Evolutionary conservation across 2,797 vertebrate genomes (phyloP).

Genomic region (Percopsis omiscomaycus): DNA sequence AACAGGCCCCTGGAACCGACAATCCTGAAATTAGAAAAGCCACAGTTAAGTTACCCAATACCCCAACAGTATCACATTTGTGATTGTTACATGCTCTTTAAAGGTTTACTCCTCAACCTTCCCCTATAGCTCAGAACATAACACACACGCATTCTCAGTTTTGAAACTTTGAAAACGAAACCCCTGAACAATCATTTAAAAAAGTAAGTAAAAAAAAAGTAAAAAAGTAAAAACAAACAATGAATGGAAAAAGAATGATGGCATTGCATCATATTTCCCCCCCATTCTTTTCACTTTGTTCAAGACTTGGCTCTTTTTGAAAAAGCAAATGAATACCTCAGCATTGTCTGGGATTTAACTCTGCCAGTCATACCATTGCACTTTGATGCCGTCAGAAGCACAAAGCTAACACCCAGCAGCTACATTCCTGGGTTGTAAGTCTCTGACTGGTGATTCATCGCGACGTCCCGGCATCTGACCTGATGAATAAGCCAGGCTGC

Average conservation of each 20-base stretch:
- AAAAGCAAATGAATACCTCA: background rate
- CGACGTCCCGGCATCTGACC: constrained; percentile 13
- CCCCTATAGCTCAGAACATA: too few relatives aligned
- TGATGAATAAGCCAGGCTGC: constrained; percentile 13
- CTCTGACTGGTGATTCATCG: constrained; percentile 15
- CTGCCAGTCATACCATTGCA: background rate
- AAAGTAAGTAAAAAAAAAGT: too few relatives aligned
- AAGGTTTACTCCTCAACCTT: too few relatives aligned
- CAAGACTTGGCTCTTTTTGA: background rate
- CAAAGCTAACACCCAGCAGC: background rate
- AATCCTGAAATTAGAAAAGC: too few relatives aligned
- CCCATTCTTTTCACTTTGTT: background rate
- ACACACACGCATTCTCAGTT: too few relatives aligned
- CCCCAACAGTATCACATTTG: too few relatives aligned
- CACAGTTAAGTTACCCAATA: too few relatives aligned
- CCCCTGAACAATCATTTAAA: too few relatives aligned
- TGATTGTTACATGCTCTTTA: too few relatives aligned
- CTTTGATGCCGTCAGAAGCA: background rate
- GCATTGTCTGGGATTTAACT: background rate
- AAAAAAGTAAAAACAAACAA: too few relatives aligned
- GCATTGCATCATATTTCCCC: background rate
- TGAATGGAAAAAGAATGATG: background rate
- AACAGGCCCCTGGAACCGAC: too few relatives aligned
- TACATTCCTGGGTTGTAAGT: background rate
- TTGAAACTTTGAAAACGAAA: too few relatives aligned